Conservation (phyloP, 2,797 vertebrate genomes). For the Alectoris magna region DNA sequence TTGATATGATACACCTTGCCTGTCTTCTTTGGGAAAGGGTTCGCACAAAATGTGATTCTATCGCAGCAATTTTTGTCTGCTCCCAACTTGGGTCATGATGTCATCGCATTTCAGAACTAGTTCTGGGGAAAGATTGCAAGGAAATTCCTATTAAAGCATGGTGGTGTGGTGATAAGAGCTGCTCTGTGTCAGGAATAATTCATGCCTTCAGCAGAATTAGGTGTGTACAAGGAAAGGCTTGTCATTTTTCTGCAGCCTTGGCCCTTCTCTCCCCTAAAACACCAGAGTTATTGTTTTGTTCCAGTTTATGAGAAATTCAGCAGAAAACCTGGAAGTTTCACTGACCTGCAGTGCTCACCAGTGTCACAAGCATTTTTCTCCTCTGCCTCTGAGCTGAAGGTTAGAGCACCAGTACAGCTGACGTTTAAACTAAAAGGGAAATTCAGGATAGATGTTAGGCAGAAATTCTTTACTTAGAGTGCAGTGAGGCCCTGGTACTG, state of each 20-base stretch:
- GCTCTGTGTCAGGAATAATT: background rate
- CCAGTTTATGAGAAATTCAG: background rate
- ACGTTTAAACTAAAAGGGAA: too few species aligned
- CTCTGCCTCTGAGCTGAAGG: background rate
- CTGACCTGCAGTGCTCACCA: background rate
- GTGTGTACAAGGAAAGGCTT: background rate
- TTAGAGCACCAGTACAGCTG: background rate
- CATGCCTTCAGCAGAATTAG: background rate
- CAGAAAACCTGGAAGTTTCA: background rate
- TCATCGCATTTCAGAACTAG: background rate
- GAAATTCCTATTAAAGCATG: constrained; percentile 49
- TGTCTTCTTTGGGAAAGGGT: background rate
- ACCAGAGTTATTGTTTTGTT: background rate
- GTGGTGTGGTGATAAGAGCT: constrained; percentile 18
- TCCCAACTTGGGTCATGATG: background rate
- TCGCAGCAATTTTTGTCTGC: background rate
- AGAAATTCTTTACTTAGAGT: too few species aligned
- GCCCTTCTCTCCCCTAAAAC: background rate
- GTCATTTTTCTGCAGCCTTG: background rate
- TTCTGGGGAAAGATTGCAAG: constrained; percentile 6
- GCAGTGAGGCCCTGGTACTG: too few species aligned
- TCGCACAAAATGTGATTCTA: background rate
- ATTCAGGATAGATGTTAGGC: too few species aligned
- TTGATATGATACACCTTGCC: background rate
- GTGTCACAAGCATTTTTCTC: background rate